Evolutionary conservation across 37 sponge, comb jelly and placozoan species (phyloP).

Genomic region (Halichondria panicea): DNA sequence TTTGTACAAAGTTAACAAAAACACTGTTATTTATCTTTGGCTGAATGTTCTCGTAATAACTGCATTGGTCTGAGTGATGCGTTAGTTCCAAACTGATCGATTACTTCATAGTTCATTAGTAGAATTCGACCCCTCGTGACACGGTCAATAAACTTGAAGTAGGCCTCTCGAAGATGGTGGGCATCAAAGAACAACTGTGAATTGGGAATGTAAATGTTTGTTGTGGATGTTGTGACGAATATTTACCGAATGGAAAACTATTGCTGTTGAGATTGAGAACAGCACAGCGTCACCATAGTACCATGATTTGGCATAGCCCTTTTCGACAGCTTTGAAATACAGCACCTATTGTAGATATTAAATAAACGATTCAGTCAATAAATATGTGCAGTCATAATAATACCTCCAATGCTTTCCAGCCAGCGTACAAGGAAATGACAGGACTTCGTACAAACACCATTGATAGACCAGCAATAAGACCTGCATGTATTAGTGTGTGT

Average conservation of each 20-base stretch:
- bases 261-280: slow-evolving; percentile 39
- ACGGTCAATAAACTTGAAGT: slow-evolving; percentile 24
- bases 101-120: slow-evolving; percentile 10
- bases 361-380: not conserved
- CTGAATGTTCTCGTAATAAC: no score
- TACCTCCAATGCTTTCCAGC: slow-evolving; percentile 59
- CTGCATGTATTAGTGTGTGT: no score
- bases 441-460: slow-evolving; percentile 45
- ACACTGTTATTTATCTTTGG: no score
- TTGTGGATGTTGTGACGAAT: not conserved
- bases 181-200: slow-evolving; percentile 54
- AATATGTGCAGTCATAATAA: not conserved
- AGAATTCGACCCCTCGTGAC: slow-evolving; percentile 7
- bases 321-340: slow-evolving; percentile 33
- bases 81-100: slow-evolving; percentile 38
- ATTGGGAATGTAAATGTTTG: not conserved
- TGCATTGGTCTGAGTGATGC: slow-evolving; percentile 14
- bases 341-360: slow-evolving; percentile 16
- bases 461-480: slow-evolving; percentile 62
- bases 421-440: slow-evolving; percentile 47
- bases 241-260: slow-evolving; percentile 54
- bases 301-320: slow-evolving; percentile 24
- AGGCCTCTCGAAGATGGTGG: slow-evolving; percentile 37
- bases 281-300: slow-evolving; percentile 59
- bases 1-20: no score